Base-by-base conservation (phyloP, 1,140 invertebrate species). In the Anoplolepis gracilipes region DNA sequence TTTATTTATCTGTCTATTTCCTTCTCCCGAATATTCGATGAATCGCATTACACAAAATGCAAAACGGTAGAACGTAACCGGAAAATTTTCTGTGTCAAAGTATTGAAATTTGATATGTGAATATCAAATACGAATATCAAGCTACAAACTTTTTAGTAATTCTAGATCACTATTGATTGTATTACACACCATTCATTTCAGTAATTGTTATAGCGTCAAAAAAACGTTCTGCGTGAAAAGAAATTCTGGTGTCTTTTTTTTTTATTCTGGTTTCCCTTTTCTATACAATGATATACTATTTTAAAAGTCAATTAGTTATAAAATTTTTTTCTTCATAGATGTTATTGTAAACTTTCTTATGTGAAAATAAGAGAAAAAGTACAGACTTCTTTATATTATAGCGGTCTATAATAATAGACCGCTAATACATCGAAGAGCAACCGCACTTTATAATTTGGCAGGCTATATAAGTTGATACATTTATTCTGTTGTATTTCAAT, bases 31-130 rank as follows among this genome's bases (percentile, higher is more conserved):
- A 22, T 16, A 33, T 39, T 39, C n/a, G 30, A 57, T 22, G 19
- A 57, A 11, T n/a, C n/a, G 13, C 22, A 39, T 0, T 19, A 11
- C 16, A 4, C 22, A 4, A 53, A 25, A 16, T 36, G 30, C 13
- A 36, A 57, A 57, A 36, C 33, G 53, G 39, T 22, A 1, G 8
- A 6, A n/a, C 33, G 19, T 28, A 19, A 33, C 22, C 1, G 13
- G 39, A 42, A 19, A 42, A 69, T 59, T 19, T 8, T 75, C 53
- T 39, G 7, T 75, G 13, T 76, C 33, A 61, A 76, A 61, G 72
- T 25, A 8, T 7, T 10, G 42, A n/a, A n/a, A n/a, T 36, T 6
- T 36, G 33, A 30, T 65, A 30, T 49, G 7, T 28, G 13, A 42
- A 42, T 42, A 36, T 75, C 67, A n/a, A 49, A 4, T 22, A 25